Evolutionary conservation across 2,113 vertebrate genomes (phyloP).

Genomic region (Chroicocephalus ridibundus): DNA sequence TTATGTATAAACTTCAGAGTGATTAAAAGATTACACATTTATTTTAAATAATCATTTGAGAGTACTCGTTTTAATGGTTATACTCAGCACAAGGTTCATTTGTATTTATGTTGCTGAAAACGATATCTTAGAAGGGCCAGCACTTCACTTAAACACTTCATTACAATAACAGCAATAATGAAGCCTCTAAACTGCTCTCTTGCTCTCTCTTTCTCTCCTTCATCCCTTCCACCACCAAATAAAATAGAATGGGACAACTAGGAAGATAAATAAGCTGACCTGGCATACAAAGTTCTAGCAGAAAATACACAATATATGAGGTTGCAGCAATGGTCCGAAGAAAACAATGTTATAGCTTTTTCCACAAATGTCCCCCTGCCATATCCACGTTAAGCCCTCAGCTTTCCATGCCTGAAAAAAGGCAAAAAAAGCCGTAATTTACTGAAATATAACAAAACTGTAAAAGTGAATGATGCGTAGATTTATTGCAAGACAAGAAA

Average conservation of each 20-base stretch:
- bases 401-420: not conserved
- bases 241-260: not conserved
- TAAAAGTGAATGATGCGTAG: not conserved
- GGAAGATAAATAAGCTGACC: not conserved
- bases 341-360: not conserved
- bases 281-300: not conserved
- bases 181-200: not conserved
- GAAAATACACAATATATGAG: not conserved
- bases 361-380: not conserved
- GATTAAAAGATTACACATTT: not conserved
- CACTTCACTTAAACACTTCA: not conserved
- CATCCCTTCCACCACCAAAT: not conserved
- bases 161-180: not conserved
- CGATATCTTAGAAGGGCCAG: not conserved
- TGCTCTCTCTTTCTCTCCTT: not conserved
- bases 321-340: not conserved
- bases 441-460: not conserved
- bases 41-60: not conserved
- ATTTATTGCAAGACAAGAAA: not conserved
- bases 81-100: not conserved
- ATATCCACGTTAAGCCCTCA: not conserved
- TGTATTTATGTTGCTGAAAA: conserved; percentile 44
- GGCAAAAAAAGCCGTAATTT: not conserved
- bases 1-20: not conserved
- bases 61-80: not conserved